These are phyloP conservation scores for Drosophila pallidifrons DNA, from an alignment of 1,140 invertebrate species.

Conservation along the genomic window DNA sequence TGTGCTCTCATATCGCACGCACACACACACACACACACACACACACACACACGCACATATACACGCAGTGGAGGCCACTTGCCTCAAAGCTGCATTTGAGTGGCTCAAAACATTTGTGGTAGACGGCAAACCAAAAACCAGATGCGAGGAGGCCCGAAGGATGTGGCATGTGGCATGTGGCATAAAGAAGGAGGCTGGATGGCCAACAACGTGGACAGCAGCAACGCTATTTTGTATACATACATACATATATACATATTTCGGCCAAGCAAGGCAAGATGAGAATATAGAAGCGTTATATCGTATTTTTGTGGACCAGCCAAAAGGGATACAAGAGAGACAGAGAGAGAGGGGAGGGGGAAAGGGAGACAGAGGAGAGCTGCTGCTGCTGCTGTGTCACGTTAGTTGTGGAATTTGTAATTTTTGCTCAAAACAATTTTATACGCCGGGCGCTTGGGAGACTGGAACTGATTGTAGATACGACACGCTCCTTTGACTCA, in stretches of 20 bases:
- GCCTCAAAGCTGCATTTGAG: slow-evolving; percentile 53
- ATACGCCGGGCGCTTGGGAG: slow-evolving; percentile 52
- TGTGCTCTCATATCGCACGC: slow-evolving; percentile 27
- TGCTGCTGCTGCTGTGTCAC: slow-evolving; percentile 29
- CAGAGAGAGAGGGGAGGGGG: neutral
- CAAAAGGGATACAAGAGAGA: neutral
- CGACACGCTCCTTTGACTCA: slow-evolving; percentile 61
- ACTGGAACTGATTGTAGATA: slow-evolving; percentile 66
- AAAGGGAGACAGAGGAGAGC: neutral
- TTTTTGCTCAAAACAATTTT: slow-evolving; percentile 61
- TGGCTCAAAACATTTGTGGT: slow-evolving; percentile 54
- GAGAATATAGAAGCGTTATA: slow-evolving; percentile 24
- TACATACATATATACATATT: no score
- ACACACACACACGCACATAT: no score
- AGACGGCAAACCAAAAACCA: slow-evolving; percentile 10
- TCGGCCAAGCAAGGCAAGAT: no score
- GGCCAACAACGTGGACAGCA: no score
- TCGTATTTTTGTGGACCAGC: slow-evolving; percentile 24
- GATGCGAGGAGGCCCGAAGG: neutral
- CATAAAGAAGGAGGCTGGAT: slow-evolving; percentile 9
- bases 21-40: slow-evolving; percentile 8
- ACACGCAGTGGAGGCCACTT: slow-evolving; percentile 21
- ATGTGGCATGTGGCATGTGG: slow-evolving; percentile 29
- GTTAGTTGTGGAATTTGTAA: slow-evolving; percentile 63
- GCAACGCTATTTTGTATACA: no score